A percentile compares a stretch with the other conserved stretches of the same genome.
Evolutionary conservation across 2,797 vertebrate genomes (phyloP).

Genomic region (Microchirus variegatus): DNA sequence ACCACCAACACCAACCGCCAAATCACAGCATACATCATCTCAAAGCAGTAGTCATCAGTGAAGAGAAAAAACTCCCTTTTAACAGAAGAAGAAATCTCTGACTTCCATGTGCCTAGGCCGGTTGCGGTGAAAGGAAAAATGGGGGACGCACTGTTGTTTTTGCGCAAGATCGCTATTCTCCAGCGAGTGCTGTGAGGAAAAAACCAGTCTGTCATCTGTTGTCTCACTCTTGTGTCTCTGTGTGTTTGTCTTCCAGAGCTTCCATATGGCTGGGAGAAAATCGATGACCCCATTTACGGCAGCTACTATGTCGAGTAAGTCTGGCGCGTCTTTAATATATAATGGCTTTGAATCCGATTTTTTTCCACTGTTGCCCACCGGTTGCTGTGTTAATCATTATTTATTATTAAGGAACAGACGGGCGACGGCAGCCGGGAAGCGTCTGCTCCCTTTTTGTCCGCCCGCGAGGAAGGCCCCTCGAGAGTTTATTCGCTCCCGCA

Average conservation of each 20-base stretch:
- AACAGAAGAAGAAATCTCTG: no score
- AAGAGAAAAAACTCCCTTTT: no score
- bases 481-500: conserved; percentile 30
- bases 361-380: conserved; percentile 29
- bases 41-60: no score
- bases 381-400: conserved; percentile 66
- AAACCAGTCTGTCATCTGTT: no score
- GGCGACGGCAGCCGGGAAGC: conserved; percentile 36
- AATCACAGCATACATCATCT: no score
- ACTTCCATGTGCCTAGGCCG: no score
- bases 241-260: conserved; percentile 85
- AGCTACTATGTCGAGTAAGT: conserved; percentile 99
- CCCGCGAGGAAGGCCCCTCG: no score
- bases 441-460: conserved; percentile 26
- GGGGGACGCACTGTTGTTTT: neutral
- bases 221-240: no score
- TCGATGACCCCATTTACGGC: conserved; percentile 99
- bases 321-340: conserved; percentile 78
- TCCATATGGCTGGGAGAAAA: conserved; percentile 99
- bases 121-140: no score
- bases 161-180: no score
- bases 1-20: no score
- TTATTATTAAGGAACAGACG: conserved; percentile 48
- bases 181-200: no score
- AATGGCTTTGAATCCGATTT: conserved; percentile 57